phyloP scores from a whole-genome alignment of 1,140 invertebrate genomes.

The Lepidurus apus region DNA sequence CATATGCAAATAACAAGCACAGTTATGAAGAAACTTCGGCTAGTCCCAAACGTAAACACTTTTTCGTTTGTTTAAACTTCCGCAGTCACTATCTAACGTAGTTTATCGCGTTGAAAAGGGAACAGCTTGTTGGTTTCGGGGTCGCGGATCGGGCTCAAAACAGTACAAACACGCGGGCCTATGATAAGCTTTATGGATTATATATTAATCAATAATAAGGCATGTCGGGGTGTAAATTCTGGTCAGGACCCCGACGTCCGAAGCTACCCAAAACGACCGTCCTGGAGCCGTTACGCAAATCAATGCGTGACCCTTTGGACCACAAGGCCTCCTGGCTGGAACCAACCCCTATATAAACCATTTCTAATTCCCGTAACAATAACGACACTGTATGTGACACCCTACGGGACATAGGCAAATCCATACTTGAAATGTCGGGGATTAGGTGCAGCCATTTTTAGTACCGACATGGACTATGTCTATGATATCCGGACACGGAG shows the following conservation, averaged over 20 bases:
- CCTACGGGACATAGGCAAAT: not conserved
- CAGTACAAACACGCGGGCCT: not conserved
- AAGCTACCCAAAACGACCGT: not conserved
- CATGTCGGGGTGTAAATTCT: not conserved
- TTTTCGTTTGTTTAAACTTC: not conserved
- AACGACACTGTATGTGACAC: not conserved
- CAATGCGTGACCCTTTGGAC: not conserved
- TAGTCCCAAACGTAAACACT: not conserved
- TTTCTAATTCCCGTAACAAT: conserved; percentile 6
- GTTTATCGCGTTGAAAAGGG: not conserved
- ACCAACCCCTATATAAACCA: conserved; percentile 1
- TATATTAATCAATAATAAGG: not conserved
- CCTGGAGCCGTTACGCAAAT: not conserved
- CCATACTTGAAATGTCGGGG: not conserved
- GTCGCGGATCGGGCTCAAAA: too few relatives aligned
- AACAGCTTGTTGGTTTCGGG: too few relatives aligned
- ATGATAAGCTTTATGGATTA: not conserved
- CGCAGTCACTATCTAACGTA: not conserved
- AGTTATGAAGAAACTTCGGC: too few relatives aligned
- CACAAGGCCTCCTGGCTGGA: not conserved
- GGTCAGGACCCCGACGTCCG: not conserved
- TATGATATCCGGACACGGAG: not conserved
- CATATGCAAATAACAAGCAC: not conserved
- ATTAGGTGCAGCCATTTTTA: not conserved
- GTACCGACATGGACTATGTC: not conserved